Evolutionary conservation across 2,113 vertebrate genomes (phyloP).

Genomic region (Poeciliopsis occidentalis): DNA sequence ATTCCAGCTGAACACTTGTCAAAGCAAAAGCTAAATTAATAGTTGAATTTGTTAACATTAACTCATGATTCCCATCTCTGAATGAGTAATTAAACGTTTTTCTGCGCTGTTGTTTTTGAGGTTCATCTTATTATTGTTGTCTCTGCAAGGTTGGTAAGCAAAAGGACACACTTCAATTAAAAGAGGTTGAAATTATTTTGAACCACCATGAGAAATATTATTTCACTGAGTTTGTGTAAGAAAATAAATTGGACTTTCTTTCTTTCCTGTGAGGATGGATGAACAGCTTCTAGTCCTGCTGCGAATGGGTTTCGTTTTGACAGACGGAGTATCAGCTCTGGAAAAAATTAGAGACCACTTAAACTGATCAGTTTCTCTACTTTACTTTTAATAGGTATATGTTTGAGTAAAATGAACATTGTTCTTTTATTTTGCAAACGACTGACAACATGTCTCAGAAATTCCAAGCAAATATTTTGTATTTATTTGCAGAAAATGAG

Average conservation of each 20-base stretch:
- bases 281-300: too few species aligned
- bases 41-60: not conserved
- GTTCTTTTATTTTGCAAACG: too few species aligned
- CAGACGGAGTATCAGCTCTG: too few species aligned
- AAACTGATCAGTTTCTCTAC: too few species aligned
- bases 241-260: not conserved
- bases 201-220: not conserved
- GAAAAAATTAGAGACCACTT: too few species aligned
- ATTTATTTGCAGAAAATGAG: too few species aligned
- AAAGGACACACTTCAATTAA: not conserved
- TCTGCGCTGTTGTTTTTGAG: not conserved
- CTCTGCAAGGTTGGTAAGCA: not conserved
- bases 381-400: too few species aligned
- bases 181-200: not conserved
- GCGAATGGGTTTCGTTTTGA: too few species aligned
- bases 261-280: too few species aligned
- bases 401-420: too few species aligned
- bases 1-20: not conserved
- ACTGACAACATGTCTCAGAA: too few species aligned
- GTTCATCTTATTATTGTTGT: not conserved
- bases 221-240: not conserved
- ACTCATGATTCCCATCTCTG: not conserved
- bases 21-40: not conserved
- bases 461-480: too few species aligned
- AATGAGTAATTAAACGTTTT: not conserved